Percentiles rank a stretch among this genome's conserved stretches.
Conservation (phyloP, 2,113 vertebrate genomes). For the Carassius carassius region DNA sequence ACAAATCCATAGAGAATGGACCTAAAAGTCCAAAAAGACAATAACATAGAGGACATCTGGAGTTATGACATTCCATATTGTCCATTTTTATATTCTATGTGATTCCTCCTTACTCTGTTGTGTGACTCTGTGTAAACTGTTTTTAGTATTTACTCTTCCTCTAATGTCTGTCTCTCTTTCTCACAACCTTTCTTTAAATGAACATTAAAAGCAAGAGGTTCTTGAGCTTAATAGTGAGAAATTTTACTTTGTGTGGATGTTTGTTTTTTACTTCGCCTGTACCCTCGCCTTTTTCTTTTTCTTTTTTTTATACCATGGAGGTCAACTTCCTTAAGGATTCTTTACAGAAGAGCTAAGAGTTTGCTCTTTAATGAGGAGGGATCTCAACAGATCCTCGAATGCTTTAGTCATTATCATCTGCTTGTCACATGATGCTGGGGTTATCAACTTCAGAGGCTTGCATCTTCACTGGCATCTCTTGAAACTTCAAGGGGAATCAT, state of each 20-base stretch:
- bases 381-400: slow-evolving; percentile 45
- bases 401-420: slow-evolving; percentile 31
- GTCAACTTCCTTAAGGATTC: slow-evolving; percentile 51
- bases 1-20: slow-evolving; percentile 69
- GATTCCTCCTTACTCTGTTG: background rate
- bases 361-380: slow-evolving; percentile 69
- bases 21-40: background rate
- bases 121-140: background rate
- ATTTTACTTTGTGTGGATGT: background rate
- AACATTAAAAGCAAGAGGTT: background rate
- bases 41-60: slow-evolving; percentile 20
- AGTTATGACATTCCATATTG: background rate
- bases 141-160: background rate
- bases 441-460: slow-evolving; percentile 51
- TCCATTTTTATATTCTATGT: background rate
- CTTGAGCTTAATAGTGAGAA: background rate
- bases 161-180: background rate
- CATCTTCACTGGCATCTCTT: slow-evolving; percentile 48
- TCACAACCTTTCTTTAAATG: background rate
- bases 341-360: slow-evolving; percentile 59
- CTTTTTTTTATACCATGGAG: slow-evolving; percentile 15
- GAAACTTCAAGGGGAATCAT: slow-evolving; percentile 60
- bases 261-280: slow-evolving; percentile 47
- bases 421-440: slow-evolving; percentile 51
- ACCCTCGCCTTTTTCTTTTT: background rate